These are phyloP conservation scores for Chascanopsetta lugubris DNA, from an alignment of 2,113 vertebrate species.

Conservation along the genomic window DNA sequence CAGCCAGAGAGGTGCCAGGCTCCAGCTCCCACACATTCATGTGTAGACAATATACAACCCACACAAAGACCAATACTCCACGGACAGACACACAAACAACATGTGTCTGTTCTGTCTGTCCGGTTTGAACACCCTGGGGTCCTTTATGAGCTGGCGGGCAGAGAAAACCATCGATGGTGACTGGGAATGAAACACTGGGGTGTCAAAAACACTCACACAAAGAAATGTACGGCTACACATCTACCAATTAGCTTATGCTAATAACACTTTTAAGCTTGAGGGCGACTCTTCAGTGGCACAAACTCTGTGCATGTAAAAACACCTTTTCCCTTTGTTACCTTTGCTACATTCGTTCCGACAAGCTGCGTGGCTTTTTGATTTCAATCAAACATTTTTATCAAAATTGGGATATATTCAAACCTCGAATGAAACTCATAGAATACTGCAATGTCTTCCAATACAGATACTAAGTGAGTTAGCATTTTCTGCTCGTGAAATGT, in stretches of 20 bases:
- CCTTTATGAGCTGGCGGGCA: constrained; percentile 86
- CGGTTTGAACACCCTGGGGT: constrained; percentile 63
- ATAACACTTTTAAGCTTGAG: constrained; percentile 37
- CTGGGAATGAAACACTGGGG: constrained; percentile 81
- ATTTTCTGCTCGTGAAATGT: constrained; percentile 16
- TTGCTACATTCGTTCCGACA: constrained; percentile 58
- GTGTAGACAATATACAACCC: neutral
- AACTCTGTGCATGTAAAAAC: constrained; percentile 9
- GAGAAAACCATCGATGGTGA: constrained; percentile 87
- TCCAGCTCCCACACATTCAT: constrained; percentile 6
- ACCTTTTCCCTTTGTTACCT: constrained; percentile 65
- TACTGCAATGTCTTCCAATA: constrained; percentile 27
- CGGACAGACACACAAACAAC: constrained; percentile 28
- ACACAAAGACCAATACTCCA: neutral
- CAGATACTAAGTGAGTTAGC: neutral
- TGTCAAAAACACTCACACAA: neutral
- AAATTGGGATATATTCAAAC: constrained; percentile 26
- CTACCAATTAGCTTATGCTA: constrained; percentile 45
- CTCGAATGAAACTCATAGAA: constrained; percentile 34
- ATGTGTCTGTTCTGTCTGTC: constrained; percentile 24
- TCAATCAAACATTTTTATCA: constrained; percentile 13
- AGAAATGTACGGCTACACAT: neutral
- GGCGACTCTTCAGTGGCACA: constrained; percentile 37
- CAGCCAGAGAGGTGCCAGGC: constrained; percentile 81
- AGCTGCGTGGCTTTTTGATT: constrained; percentile 15